A percentile compares a stretch with the other conserved stretches of the same genome.
These are phyloP conservation scores for Eilema caniola DNA, from an alignment of 2,888 invertebrate genomes.

Conservation along the genomic window DNA sequence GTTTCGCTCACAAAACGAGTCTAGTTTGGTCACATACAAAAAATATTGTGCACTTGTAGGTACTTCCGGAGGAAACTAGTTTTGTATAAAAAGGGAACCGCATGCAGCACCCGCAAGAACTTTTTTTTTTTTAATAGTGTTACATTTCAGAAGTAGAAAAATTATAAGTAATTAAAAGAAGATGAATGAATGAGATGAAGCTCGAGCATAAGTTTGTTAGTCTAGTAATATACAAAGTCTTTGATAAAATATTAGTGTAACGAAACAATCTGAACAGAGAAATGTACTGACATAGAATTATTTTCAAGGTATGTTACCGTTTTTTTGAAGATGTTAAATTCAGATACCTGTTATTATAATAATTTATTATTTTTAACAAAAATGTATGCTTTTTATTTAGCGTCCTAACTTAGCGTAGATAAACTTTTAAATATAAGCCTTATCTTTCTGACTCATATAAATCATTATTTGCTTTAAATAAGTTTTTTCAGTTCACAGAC, in stretches of 20 bases:
- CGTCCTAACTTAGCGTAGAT: not conserved
- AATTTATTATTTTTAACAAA: not conserved
- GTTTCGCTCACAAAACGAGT: not conserved
- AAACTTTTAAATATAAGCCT: not conserved
- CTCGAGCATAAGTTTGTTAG: not conserved
- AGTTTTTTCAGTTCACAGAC: not conserved
- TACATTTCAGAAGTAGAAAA: not conserved
- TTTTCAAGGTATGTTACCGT: not conserved
- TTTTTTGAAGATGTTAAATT: not conserved
- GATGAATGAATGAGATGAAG: not conserved
- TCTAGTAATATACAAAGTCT: not conserved
- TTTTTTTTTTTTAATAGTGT: no score
- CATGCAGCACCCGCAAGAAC: no score
- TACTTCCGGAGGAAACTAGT: no score
- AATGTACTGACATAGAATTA: not conserved
- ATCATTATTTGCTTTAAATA: not conserved
- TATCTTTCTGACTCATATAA: not conserved
- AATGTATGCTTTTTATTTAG: not conserved
- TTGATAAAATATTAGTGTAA: not conserved
- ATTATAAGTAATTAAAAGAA: not conserved
- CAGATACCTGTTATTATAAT: not conserved
- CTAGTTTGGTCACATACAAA: not conserved
- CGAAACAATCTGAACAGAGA: not conserved
- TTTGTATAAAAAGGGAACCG: no score
- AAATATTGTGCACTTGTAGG: not conserved